A percentile compares a stretch with the other conserved stretches of the same genome.
Evolutionary conservation across 23 tunicate genomes (phyloP).

Genomic region (Halocynthia roretzi): DNA sequence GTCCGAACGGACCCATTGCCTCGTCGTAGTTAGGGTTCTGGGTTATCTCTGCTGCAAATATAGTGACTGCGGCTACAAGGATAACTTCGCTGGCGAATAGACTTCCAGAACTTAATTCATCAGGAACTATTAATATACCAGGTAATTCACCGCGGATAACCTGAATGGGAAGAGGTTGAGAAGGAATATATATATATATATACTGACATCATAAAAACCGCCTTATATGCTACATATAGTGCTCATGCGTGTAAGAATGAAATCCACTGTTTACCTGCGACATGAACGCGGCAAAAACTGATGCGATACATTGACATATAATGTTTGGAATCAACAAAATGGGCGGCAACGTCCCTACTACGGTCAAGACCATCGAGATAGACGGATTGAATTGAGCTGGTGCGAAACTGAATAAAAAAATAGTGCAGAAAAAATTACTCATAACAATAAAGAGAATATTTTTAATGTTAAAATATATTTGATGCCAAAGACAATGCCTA

Average conservation of each 20-base stretch:
- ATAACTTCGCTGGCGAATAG: slow-evolving; percentile 12
- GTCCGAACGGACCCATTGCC: slow-evolving; percentile 6
- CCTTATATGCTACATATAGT: neutral
- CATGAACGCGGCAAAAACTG: slow-evolving; percentile 45
- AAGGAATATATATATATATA: neutral
- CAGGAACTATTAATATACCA: slow-evolving; percentile 11
- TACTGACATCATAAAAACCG: neutral
- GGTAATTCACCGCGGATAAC: slow-evolving; percentile 18
- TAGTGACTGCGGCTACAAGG: slow-evolving; percentile 15
- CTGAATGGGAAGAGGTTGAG: neutral
- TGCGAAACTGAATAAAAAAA: slow-evolving; percentile 3
- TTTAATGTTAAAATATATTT: neutral
- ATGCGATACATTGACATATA: slow-evolving; percentile 38
- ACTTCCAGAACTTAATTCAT: slow-evolving; percentile 7
- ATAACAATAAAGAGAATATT: neutral
- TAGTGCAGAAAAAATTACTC: neutral
- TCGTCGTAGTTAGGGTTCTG: slow-evolving; percentile 13
- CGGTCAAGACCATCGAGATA: slow-evolving; percentile 58
- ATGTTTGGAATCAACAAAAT: slow-evolving; percentile 66
- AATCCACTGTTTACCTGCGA: slow-evolving; percentile 44
- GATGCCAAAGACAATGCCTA: neutral
- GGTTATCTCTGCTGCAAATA: slow-evolving; percentile 18
- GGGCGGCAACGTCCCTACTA: slow-evolving; percentile 40
- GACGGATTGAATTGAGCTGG: slow-evolving; percentile 85
- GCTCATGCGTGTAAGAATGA: neutral